Conservation (phyloP, 2,888 invertebrate genomes). For the Tuta absoluta region DNA sequence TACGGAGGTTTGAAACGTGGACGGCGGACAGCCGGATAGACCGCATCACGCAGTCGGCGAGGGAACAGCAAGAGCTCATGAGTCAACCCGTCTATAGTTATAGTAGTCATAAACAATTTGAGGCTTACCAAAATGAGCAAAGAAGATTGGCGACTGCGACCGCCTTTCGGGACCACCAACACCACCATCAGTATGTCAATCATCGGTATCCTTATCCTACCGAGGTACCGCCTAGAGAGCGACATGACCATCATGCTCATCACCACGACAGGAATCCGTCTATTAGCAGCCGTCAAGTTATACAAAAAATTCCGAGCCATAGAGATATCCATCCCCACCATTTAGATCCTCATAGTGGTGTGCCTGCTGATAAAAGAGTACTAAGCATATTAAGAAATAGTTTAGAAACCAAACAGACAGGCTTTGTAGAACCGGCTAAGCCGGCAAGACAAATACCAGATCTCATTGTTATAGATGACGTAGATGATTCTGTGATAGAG, state of each 20-base stretch:
- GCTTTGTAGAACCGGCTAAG: conserved; percentile 77
- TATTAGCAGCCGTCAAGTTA: conserved; percentile 61
- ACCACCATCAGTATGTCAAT: conserved; percentile 48
- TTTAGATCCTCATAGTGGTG: conserved; percentile 59
- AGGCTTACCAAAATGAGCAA: conserved; percentile 70
- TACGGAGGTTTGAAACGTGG: conserved; percentile 74
- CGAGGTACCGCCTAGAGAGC: conserved; percentile 56
- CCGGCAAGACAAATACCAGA: conserved; percentile 71
- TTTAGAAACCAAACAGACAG: conserved; percentile 84
- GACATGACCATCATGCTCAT: conserved; percentile 61
- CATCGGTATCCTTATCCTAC: conserved; percentile 61
- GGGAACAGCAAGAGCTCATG: conserved; percentile 71
- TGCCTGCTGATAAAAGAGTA: conserved; percentile 86
- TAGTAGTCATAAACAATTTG: conserved; percentile 69
- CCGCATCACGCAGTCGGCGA: conserved; percentile 59
- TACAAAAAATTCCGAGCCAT: conserved; percentile 68
- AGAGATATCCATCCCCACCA: conserved; percentile 63
- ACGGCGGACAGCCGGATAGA: conserved; percentile 71
- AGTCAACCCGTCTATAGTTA: conserved; percentile 73
- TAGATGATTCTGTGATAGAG: conserved; percentile 74
- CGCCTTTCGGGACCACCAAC: conserved; percentile 63
- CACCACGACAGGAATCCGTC: conserved; percentile 62
- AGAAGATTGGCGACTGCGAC: conserved; percentile 54
- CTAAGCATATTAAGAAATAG: conserved; percentile 86
- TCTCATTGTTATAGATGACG: conserved; percentile 76